Base-by-base conservation (phyloP, 2,113 vertebrate genomes). In the Elachura formosa region DNA sequence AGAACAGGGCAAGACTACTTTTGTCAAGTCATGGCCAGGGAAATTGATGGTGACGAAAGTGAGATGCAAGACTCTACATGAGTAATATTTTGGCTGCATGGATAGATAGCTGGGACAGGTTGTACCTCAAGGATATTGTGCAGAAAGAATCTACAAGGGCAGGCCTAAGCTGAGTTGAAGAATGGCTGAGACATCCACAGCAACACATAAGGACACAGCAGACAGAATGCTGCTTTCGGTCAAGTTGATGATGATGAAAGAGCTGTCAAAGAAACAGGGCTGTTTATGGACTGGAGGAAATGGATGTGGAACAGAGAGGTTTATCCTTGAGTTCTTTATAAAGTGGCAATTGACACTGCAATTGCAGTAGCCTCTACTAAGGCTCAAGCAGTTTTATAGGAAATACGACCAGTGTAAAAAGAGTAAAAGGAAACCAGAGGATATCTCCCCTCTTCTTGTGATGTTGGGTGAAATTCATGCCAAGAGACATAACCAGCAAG, bases 211-310 rank as follows among this genome's bases (percentile, higher is more conserved):
- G 33, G 49, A 88, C 0, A 0, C 43, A 80, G 85, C 33, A 88
- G 54, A 48, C 33, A 93, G 49, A 93, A 86, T 67, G 90, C 85
- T 86, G 85, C 61, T 71, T 71, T 86, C 85, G 43, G 55, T 92
- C 82, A 92, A 92, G 38, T 54, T 84, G 72, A 93, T 88, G 61
- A 94, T 90, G 85, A 96, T 74, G 46, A 76, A 95, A 73, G 62
- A 80, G 51, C 51, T 88, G 85, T 86, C 79, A 86, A 24, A 74
- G n/a, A 66, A 93, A 82, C 12, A 73, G 28, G 91, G 67, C 33
- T 74, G 28, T 43, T 95, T 77, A 93, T 24, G 36, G 72, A 71
- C 61, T 84, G 46, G 46, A 88, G 21, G 51, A 93, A 90, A 90
- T 62, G 5, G 87, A 73, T 59, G 63, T 23, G 25, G 38, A 90